phyloP scores from a whole-genome alignment of 2,888 invertebrate genomes.

The Athripsodes cinereus region DNA sequence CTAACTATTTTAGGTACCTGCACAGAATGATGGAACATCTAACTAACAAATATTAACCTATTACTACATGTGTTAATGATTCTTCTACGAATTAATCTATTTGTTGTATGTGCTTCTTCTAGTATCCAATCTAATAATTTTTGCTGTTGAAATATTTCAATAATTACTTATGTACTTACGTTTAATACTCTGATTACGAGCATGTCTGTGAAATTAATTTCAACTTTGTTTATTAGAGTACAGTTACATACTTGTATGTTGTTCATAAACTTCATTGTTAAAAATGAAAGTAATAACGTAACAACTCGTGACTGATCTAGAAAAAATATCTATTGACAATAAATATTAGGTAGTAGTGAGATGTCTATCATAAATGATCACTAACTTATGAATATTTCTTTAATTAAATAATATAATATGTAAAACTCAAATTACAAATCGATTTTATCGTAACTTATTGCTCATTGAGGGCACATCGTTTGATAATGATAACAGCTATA shows the following conservation, averaged over 20 bases:
- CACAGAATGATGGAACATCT: no score
- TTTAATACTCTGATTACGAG: not conserved
- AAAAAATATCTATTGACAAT: conserved; percentile 24
- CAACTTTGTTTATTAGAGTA: not conserved
- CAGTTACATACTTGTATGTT: not conserved
- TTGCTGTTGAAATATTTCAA: not conserved
- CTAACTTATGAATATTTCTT: not conserved
- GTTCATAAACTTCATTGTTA: conserved; percentile 4
- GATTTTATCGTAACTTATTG: not conserved
- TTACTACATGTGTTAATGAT: no score
- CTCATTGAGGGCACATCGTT: no score
- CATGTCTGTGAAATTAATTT: conserved; percentile 10
- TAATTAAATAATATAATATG: not conserved
- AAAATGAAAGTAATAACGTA: conserved; percentile 24
- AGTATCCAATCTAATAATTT: no score
- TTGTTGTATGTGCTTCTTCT: no score
- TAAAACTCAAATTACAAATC: not conserved
- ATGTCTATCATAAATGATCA: not conserved
- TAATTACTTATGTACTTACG: not conserved
- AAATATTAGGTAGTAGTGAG: conserved; percentile 8
- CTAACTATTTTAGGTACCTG: no score
- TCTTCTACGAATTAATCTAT: no score
- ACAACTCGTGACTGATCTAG: conserved; percentile 25
- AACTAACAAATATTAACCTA: no score
- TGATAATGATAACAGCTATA: no score